phyloP scores from a whole-genome alignment of 2,113 vertebrate genomes.

The Mixornis gularis region DNA sequence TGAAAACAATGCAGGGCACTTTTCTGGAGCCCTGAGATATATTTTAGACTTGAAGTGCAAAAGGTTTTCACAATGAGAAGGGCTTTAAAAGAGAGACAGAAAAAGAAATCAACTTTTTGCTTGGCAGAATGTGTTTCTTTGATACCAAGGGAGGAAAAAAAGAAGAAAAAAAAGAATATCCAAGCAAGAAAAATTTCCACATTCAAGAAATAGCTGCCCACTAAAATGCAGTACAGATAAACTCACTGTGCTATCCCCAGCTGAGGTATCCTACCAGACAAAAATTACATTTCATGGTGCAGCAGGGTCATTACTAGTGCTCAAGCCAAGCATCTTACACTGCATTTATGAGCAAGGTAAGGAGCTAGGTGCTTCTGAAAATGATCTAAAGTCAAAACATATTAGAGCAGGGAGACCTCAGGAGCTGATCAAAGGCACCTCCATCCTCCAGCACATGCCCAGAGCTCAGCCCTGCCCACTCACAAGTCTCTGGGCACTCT shows the following conservation, averaged over 20 bases:
- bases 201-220: background rate
- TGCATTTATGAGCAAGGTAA: background rate
- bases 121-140: background rate
- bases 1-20: background rate
- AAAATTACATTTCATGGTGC: background rate
- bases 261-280: background rate
- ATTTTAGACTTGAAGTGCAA: background rate
- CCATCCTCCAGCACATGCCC: fast-evolving
- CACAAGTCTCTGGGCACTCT: fast-evolving
- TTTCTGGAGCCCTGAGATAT: background rate
- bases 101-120: background rate
- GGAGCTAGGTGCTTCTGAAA: background rate
- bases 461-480: background rate
- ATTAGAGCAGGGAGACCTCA: background rate
- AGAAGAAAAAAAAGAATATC: background rate
- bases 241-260: background rate
- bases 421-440: background rate
- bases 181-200: background rate
- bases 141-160: background rate
- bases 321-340: background rate
- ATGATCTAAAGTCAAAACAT: background rate
- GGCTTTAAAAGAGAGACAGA: background rate
- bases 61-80: background rate
- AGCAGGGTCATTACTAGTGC: background rate
- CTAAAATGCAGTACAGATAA: background rate